These are phyloP conservation scores for Sceloporus undulatus DNA, from an alignment of 2,113 vertebrate genomes.

Conservation along the genomic window DNA sequence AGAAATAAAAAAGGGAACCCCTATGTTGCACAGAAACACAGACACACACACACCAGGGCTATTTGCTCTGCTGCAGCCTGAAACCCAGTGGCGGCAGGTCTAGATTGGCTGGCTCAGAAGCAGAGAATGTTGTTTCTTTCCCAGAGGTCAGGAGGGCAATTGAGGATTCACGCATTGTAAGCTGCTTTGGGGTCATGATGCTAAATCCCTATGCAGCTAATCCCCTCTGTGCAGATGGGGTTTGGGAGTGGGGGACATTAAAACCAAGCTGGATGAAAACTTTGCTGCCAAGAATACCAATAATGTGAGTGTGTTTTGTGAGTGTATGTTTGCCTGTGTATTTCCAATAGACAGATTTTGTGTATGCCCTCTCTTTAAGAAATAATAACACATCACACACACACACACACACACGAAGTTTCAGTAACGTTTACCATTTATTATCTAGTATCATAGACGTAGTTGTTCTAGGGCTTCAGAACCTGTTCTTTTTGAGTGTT, in stretches of 20 bases:
- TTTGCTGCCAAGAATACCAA: neutral
- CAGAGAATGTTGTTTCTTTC: neutral
- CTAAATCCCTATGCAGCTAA: slow-evolving; percentile 41
- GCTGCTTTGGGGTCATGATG: slow-evolving; percentile 37
- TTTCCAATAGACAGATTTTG: neutral
- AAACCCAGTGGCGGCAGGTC: too few relatives aligned
- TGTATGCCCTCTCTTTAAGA: neutral
- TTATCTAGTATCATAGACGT: neutral
- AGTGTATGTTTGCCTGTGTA: neutral
- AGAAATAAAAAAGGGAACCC: neutral
- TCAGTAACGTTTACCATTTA: neutral
- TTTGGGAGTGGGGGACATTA: neutral
- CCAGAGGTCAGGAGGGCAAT: slow-evolving; percentile 3
- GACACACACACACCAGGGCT: too few relatives aligned
- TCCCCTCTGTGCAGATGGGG: neutral
- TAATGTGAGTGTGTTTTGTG: too few relatives aligned
- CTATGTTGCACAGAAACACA: neutral
- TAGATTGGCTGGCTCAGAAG: neutral
- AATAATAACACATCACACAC: neutral
- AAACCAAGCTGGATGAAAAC: neutral
- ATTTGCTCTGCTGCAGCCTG: neutral
- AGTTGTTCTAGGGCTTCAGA: neutral
- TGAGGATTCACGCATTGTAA: neutral
- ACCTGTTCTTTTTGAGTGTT: too few relatives aligned
- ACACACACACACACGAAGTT: neutral